Base-by-base conservation (phyloP, 2,797 vertebrate species). In the Rhyacichthys aspro region DNA sequence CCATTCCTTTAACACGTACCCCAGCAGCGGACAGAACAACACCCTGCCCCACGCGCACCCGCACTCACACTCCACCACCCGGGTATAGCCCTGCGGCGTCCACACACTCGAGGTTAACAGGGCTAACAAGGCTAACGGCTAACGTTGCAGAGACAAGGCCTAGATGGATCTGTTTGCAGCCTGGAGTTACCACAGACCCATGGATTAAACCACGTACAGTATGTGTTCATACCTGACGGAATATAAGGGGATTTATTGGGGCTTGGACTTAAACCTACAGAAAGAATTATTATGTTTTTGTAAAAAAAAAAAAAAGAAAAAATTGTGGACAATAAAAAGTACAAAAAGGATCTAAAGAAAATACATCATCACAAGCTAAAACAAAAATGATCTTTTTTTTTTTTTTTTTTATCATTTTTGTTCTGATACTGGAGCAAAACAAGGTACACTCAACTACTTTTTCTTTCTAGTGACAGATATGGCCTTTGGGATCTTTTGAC, bases 1-100 rank as follows among this genome's bases (percentile, higher is more conserved):
- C 86, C 98, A 99, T 90, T 93, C 96, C 80, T 98, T 98, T 92
- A 98, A 97, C 78, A 95, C 95, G 73, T 98, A 95, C 87, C 94
- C 97, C 82, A 95, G 93, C 0, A 93, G 93, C 73, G 93, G 96
- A 93, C 98, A 99, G 90, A 99, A 98, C 87, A 98, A 96, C 88
- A 98, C 96, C 73, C 93, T 99, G 90, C 97, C 97, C 74, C 97
- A 96, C 70, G 93, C 94, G 8, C 94, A 95, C 46, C 92, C 95
- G 37, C 97, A 98, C 78, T 97, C 97, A 91, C 97, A 98, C 92
- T 99, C 98, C 90, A 98, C 98, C 91, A 99, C 97, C 91, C 95
- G 98, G 93, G 98, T 98, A 98, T 99, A 99, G 96, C 96, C 95
- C 78, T 52, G 32, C 70, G 70, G 60, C 73, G 23, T 28, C 28